A percentile compares a stretch with the other conserved stretches of the same genome.
phyloP scores from a whole-genome alignment of 2,888 invertebrate species.

The Cancer borealis region DNA sequence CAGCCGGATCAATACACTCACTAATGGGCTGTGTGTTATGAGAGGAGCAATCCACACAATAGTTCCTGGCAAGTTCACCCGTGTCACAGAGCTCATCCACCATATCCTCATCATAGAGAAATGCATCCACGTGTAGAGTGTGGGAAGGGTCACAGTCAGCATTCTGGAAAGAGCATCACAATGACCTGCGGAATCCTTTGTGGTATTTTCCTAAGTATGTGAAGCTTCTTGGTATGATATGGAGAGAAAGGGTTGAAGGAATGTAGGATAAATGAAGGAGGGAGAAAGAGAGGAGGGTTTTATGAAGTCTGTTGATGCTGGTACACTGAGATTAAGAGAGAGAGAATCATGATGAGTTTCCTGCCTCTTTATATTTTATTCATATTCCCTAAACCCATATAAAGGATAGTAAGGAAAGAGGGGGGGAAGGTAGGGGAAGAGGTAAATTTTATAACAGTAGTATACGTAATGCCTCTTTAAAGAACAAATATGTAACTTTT shows the following conservation, averaged over 20 bases:
- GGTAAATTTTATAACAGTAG: not conserved
- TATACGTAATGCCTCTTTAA: not conserved
- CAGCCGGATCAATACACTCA: not conserved
- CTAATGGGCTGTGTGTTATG: slow-evolving; percentile 80
- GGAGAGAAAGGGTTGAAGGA: not conserved
- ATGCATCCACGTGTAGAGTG: slow-evolving; percentile 86
- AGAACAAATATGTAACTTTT: not conserved
- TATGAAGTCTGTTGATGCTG: no score
- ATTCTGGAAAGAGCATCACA: slow-evolving; percentile 61
- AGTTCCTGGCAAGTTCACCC: slow-evolving; percentile 81
- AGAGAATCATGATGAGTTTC: not conserved
- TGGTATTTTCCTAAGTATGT: not conserved
- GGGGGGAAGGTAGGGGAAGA: not conserved
- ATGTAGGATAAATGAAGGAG: no score
- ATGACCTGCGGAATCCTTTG: not conserved
- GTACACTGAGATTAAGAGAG: no score
- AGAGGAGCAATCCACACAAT: slow-evolving; percentile 83
- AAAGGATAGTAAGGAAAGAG: not conserved
- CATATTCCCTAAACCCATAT: not conserved
- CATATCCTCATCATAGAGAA: slow-evolving; percentile 85
- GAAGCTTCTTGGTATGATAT: no score
- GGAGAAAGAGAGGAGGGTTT: no score
- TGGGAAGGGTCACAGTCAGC: slow-evolving; percentile 80
- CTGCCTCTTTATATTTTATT: not conserved
- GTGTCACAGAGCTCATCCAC: slow-evolving; percentile 83